Base-by-base conservation (phyloP, 2,888 invertebrate species). In the Dione juno region DNA sequence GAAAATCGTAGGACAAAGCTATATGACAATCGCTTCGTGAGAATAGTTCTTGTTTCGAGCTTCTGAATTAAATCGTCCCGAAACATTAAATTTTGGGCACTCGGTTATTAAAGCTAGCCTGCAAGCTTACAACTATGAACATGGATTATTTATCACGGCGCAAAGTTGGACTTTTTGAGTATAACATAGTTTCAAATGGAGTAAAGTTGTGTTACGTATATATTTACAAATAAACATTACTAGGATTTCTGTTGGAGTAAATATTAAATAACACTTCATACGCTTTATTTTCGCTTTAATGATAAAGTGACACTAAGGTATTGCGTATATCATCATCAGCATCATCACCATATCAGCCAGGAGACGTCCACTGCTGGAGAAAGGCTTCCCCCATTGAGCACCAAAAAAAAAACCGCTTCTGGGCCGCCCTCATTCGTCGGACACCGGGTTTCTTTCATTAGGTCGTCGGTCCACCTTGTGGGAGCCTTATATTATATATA, bases 81-180 rank as follows among this genome's bases (percentile, higher is more conserved):
- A 35, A 54, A 59, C 43, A 59, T 43, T 43, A 43, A 21, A 59
- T 59, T 59, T 14, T 7, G 59, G 16, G 59, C 43, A 59, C 28
- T 59, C 59, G 1, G 59, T 59, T 43, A 59, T 59, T 59, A 59
- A 59, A 21, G 10, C 43, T 43, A 59, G 43, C 59, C 28, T n/a
- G 9, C 21, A 43, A 59, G n/a, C 43, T 59, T 43, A 10, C 43
- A 43, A 43, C 59, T 59, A 59, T 59, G 59, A 59, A 59, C 43
- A 59, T 59, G 10, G 43, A 59, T 21, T 43, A 19, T 59, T 59
- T 59, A 41, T 43, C 14, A 10, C 43, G n/a, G 21, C 40, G 8
- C 21, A 13, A 16, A 43, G 59, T 21, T 59, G 8, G 14, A 37
- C 40, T 43, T 41, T 40, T 43, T 21, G 40, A 21, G 19, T 59